A percentile compares a stretch with the other conserved stretches of the same genome.
These are phyloP conservation scores for Gallinago nigripennis DNA, from an alignment of 2,797 vertebrate species.

Conservation along the genomic window DNA sequence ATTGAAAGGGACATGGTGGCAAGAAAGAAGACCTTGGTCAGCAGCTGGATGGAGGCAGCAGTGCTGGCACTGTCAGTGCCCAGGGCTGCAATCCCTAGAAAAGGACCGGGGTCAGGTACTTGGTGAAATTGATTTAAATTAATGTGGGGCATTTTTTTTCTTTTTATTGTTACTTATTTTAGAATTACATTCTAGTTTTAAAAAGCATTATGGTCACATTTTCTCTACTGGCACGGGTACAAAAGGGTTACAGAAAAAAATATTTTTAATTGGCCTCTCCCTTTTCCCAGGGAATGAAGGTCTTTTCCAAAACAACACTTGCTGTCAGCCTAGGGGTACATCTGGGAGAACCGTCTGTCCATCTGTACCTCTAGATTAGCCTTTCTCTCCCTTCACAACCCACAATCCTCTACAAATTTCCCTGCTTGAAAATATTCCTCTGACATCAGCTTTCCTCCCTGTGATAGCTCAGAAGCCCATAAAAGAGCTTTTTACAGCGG, in stretches of 20 bases:
- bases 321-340: neutral
- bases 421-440: neutral
- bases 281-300: neutral
- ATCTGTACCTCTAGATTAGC: neutral
- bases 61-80: neutral
- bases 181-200: neutral
- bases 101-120: neutral
- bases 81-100: too few relatives aligned
- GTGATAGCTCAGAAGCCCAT: neutral
- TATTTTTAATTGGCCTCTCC: neutral
- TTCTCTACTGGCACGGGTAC: neutral
- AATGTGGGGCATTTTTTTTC: neutral
- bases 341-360: neutral
- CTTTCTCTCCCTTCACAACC: neutral
- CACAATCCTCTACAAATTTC: neutral
- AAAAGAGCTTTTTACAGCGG: neutral
- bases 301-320: neutral
- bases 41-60: neutral
- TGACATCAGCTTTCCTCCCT: neutral
- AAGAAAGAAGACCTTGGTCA: neutral
- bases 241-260: neutral
- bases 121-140: neutral
- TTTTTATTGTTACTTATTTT: neutral
- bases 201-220: neutral
- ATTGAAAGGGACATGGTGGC: neutral